These are phyloP conservation scores for Tragelaphus buxtoni DNA, from an alignment of 2,113 vertebrate species.

Conservation along the genomic window DNA sequence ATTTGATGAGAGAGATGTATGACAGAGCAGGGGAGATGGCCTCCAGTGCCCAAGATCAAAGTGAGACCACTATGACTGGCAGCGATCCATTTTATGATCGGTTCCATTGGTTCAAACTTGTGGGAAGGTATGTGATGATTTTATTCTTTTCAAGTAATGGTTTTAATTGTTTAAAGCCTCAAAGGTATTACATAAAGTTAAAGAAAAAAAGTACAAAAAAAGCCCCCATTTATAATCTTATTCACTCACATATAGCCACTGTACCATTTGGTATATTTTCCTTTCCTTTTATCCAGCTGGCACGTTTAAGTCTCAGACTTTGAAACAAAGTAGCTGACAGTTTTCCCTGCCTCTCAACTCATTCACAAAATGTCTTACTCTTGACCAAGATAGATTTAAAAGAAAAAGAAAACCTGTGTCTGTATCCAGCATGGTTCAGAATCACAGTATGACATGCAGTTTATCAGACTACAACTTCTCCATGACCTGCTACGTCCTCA, in stretches of 20 bases:
- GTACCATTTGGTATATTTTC: neutral
- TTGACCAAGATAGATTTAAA: neutral
- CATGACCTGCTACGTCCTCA: neutral
- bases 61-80: constrained; percentile 88
- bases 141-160: neutral
- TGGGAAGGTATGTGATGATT: constrained; percentile 89
- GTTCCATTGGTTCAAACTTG: constrained; percentile 99
- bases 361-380: neutral
- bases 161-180: neutral
- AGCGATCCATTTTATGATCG: constrained; percentile 98
- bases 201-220: neutral
- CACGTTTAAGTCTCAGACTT: neutral
- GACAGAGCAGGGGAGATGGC: constrained; percentile 96
- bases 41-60: constrained; percentile 87
- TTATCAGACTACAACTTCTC: neutral
- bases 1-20: constrained; percentile 98
- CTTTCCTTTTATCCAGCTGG: neutral
- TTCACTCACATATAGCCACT: neutral
- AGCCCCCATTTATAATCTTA: neutral
- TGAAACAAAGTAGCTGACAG: neutral
- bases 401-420: constrained; percentile 14
- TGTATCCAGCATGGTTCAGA: neutral
- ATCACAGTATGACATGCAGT: neutral
- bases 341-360: neutral
- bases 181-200: neutral